Evolutionary conservation across 2,113 vertebrate species (phyloP).

Genomic region (Mesoclemmys tuberculata): DNA sequence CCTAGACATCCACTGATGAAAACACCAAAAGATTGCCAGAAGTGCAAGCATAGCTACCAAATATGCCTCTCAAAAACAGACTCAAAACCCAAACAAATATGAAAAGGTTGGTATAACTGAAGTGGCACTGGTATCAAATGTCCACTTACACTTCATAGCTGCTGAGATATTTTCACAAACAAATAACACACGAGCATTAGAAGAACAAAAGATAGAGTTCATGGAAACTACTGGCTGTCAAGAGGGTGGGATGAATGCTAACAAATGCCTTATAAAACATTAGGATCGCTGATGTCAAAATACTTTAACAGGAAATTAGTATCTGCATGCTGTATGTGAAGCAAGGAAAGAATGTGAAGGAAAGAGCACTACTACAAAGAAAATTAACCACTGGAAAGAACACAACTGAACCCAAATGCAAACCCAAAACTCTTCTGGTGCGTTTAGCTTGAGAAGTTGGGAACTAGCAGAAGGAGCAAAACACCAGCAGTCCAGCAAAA

Average conservation of each 20-base stretch:
- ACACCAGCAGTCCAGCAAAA: neutral
- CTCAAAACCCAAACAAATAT: neutral
- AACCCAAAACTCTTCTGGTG: neutral
- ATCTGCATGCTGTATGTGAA: neutral
- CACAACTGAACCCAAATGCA: neutral
- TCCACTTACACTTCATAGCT: neutral
- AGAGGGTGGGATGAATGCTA: neutral
- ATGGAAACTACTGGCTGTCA: neutral
- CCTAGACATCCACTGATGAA: neutral
- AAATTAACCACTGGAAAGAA: neutral
- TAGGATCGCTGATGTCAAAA: neutral
- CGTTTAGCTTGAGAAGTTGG: neutral
- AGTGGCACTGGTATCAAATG: neutral
- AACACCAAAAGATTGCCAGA: neutral
- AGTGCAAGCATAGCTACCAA: neutral
- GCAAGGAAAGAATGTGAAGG: neutral
- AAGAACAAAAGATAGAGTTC: neutral
- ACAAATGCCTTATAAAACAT: neutral
- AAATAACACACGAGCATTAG: neutral
- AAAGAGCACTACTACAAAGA: neutral
- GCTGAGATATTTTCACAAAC: neutral
- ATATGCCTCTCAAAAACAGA: neutral
- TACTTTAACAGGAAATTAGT: neutral
- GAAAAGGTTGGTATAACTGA: neutral
- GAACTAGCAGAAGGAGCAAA: neutral